A percentile compares a stretch with the other conserved stretches of the same genome.
Conservation (phyloP, 2,797 vertebrate genomes). For the Pogoniulus pusillus region DNA sequence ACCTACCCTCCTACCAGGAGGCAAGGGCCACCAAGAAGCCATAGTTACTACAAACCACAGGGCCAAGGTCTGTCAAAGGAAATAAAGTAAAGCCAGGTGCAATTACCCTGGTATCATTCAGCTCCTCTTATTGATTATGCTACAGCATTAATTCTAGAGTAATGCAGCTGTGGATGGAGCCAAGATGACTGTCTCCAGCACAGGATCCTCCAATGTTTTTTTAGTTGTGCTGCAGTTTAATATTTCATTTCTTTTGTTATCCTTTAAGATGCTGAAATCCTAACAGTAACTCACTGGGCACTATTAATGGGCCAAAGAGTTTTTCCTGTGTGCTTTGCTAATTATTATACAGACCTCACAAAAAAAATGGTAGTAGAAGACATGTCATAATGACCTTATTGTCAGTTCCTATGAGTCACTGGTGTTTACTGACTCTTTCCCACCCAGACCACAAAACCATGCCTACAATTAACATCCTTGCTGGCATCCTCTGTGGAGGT, state of each 20-base stretch:
- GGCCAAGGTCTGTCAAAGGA: not conserved
- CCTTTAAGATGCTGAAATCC: not conserved
- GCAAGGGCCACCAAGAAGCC: not conserved
- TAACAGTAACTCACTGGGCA: not conserved
- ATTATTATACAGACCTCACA: not conserved
- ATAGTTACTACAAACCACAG: not conserved
- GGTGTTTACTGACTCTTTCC: not conserved
- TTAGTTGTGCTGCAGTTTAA: not conserved
- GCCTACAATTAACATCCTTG: not conserved
- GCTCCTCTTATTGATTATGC: not conserved
- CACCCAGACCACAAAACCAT: not conserved
- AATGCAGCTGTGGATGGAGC: not conserved
- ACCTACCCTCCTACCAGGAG: rapidly evolving
- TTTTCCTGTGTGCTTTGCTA: not conserved
- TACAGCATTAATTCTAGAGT: not conserved
- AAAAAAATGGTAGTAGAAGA: constrained; percentile 8
- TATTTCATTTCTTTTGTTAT: not conserved
- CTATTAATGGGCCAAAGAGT: not conserved
- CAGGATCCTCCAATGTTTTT: rapidly evolving
- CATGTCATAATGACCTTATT: not conserved
- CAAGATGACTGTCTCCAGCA: constrained; percentile 36
- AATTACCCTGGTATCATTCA: not conserved
- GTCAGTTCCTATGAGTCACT: not conserved
- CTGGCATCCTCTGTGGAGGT: not conserved
- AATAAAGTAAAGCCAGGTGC: not conserved